Base-by-base conservation (phyloP, 2,797 vertebrate species). In the Poecilia gillii region DNA sequence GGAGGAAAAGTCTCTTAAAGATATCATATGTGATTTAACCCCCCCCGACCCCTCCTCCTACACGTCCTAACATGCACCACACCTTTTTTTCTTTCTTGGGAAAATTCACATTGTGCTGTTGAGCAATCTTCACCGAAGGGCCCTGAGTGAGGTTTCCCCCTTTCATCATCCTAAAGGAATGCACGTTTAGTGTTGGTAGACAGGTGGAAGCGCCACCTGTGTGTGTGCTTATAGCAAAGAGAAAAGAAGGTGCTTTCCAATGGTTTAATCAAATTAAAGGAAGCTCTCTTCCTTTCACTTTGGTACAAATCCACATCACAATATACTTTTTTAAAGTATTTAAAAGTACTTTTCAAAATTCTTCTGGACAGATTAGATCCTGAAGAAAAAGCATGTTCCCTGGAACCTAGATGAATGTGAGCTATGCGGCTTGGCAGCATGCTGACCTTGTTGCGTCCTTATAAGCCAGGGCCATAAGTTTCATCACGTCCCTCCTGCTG, bases 381-480 rank as follows among this genome's bases (percentile, higher is more conserved):
- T 41, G 43, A 25, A 59, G 71, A 88, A 82, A 82, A 47, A 77
- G 77, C 0, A 0, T 62, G 76, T 68, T 45, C 76, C 20, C 74
- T 78, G 72, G 0, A 74, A 75, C 41, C 4, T 49, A 72, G 76
- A 87, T 80, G 57, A 73, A 86, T 90, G 45, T 39, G 20, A 51
- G 59, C 74, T 33, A 57, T 87, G 85, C 87, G 89, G 84, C 85
- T 74, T 78, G 76, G 89, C 82, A 90, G 87, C 83, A 73, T 2
- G 36, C 45, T 75, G 91, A 93, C 93, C 88, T 92, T 92, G 90
- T 81, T 83, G 36, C 81, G 84, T 81, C 85, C 73, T 89, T 11
- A 0, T 66, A 66, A 84, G 75, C 66, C 2, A 13, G 72, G 81
- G 79, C 43, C 20, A 66, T 62, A 55, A 45, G 39, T 86, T 85